Conservation (phyloP, 2,113 vertebrate genomes). For the Piprites chloris region DNA sequence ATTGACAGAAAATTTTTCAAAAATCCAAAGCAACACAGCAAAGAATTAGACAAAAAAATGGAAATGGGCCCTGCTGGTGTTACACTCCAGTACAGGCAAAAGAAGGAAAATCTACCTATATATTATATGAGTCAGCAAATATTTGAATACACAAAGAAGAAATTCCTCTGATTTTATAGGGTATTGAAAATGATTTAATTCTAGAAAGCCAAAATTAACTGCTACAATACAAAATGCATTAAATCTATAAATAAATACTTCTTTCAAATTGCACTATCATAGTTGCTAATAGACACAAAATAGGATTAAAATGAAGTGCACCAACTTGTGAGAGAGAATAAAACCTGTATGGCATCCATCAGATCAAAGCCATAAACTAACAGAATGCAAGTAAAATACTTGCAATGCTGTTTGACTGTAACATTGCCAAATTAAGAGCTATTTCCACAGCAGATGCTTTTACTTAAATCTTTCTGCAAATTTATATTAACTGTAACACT, state of each 20-base stretch:
- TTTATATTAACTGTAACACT: neutral
- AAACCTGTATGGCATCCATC: neutral
- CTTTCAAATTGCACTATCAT: neutral
- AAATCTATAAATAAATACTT: neutral
- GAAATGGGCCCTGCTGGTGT: neutral
- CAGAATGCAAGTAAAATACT: neutral
- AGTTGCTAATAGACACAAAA: neutral
- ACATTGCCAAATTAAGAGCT: neutral
- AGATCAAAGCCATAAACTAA: conserved; percentile 28
- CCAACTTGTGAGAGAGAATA: neutral
- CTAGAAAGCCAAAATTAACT: neutral
- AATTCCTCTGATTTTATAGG: neutral
- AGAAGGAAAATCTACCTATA: neutral
- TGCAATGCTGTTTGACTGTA: neutral
- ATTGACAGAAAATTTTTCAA: neutral
- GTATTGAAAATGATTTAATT: neutral
- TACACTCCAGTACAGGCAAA: neutral
- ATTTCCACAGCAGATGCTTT: neutral
- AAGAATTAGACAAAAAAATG: neutral
- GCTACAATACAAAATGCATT: neutral
- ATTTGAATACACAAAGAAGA: neutral
- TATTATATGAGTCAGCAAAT: neutral
- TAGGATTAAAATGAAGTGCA: conserved; percentile 11
- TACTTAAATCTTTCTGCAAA: neutral
- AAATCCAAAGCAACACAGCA: neutral